phyloP scores from a whole-genome alignment of 2,888 invertebrate species.

The Mellilla xanthometata region DNA sequence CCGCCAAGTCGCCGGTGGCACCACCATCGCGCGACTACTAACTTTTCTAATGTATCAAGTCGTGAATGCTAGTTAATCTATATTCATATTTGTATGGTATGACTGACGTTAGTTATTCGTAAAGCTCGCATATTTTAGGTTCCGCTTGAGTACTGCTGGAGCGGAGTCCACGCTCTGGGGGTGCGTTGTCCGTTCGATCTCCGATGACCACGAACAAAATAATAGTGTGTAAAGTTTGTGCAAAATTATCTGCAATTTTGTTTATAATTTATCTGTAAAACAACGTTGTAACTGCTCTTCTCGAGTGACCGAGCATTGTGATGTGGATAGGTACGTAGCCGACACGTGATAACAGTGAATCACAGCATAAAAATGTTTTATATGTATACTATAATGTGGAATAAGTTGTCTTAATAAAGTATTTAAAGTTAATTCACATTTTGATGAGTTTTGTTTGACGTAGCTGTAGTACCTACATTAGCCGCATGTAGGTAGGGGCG shows the following conservation, averaged over 20 bases:
- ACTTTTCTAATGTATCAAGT: too few relatives aligned
- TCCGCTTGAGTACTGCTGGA: conserved; percentile 44
- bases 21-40: neutral
- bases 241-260: conserved; percentile 70
- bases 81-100: too few relatives aligned
- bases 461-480: conserved; percentile 53
- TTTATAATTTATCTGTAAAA: conserved; percentile 63
- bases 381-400: conserved; percentile 81
- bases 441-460: conserved; percentile 67
- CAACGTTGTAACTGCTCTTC: conserved; percentile 57
- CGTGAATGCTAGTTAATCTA: too few relatives aligned
- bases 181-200: conserved; percentile 69
- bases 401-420: conserved; percentile 83
- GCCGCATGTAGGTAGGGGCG: conserved; percentile 38
- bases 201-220: conserved; percentile 75
- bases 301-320: conserved; percentile 73
- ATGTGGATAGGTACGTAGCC: conserved; percentile 80
- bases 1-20: conserved; percentile 3
- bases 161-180: conserved; percentile 44
- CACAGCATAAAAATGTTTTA: conserved; percentile 79
- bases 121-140: too few relatives aligned
- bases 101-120: too few relatives aligned
- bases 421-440: conserved; percentile 79
- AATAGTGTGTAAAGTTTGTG: conserved; percentile 77
- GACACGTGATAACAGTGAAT: conserved; percentile 77